phyloP scores from a whole-genome alignment of 2,797 vertebrate genomes.

The Anguilla megastoma region DNA sequence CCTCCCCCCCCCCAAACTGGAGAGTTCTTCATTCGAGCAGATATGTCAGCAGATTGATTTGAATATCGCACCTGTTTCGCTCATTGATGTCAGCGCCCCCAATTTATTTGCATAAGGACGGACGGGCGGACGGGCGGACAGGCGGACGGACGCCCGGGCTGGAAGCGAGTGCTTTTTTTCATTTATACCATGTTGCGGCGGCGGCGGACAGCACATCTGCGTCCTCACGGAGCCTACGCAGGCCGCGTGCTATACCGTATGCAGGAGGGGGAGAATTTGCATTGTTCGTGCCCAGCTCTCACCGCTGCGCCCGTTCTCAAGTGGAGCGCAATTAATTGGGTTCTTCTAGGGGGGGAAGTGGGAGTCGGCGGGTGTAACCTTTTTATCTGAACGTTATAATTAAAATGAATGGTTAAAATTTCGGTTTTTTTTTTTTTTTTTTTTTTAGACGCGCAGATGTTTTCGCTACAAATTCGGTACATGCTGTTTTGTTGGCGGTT shows the following conservation, averaged over 20 bases:
- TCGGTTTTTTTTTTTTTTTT: neutral
- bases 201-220: neutral
- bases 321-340: neutral
- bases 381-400: neutral
- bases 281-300: no score
- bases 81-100: slow-evolving; percentile 35
- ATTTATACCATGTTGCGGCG: neutral
- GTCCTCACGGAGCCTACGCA: neutral
- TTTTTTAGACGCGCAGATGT: neutral
- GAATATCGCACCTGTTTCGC: slow-evolving; percentile 29
- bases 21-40: slow-evolving; percentile 4
- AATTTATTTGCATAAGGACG: slow-evolving; percentile 41
- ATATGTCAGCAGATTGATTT: slow-evolving; percentile 24
- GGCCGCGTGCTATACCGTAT: neutral
- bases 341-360: neutral
- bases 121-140: neutral
- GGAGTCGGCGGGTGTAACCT: neutral
- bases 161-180: neutral
- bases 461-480: neutral
- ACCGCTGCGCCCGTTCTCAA: neutral
- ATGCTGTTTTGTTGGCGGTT: neutral
- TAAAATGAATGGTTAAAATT: neutral
- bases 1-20: neutral
- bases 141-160: neutral
- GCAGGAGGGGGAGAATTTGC: neutral